Base-by-base conservation (phyloP, 2,888 invertebrate genomes). In the Globia sparganii region DNA sequence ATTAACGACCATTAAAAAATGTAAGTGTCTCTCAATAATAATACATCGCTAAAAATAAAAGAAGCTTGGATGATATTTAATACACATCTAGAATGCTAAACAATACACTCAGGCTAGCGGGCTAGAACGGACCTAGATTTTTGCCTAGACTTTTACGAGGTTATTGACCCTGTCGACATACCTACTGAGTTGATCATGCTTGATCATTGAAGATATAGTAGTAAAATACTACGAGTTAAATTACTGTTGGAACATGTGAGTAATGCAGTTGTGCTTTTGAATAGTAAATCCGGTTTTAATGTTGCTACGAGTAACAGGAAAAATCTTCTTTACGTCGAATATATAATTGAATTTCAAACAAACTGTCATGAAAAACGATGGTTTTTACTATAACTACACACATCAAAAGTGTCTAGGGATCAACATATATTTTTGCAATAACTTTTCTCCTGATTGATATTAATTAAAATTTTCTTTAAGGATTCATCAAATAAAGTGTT, bases 91-190 rank as follows among this genome's bases (percentile, higher is more conserved):
- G 46, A 86, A 77, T 77, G 73, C 46, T 78, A 68, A 76, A 86
- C 79, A 86, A 87, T 84, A 64, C 64, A 80, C 62, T 49, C 56
- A 75, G 58, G 43, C 59, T 49, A 78, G 70, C 82, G 59, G 46
- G 34, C 73, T 69, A 49, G 76, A 82, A 67, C 68, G 65, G 71
- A 80, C 79, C 86, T 87, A 86, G 87, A 77, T 87, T 86, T 87
- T 85, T 85, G 78, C 53, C 79, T 82, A 82, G 79, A 82, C 79
- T 80, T 85, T 78, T 73, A 73, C 18, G 80, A 85, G 86, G 82
- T 86, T 75, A 53, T 69, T 75, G 82, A 86, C 87, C 85, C 53
- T 74, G 72, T 78, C 77, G 77, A 77, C 71, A 72, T 64, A 76
- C 64, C 64, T 58, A 74, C 61, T 75, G n/a, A 59, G 75, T 77